phyloP scores from a whole-genome alignment of 1,140 invertebrate genomes.

The Lepidostoma basale region DNA sequence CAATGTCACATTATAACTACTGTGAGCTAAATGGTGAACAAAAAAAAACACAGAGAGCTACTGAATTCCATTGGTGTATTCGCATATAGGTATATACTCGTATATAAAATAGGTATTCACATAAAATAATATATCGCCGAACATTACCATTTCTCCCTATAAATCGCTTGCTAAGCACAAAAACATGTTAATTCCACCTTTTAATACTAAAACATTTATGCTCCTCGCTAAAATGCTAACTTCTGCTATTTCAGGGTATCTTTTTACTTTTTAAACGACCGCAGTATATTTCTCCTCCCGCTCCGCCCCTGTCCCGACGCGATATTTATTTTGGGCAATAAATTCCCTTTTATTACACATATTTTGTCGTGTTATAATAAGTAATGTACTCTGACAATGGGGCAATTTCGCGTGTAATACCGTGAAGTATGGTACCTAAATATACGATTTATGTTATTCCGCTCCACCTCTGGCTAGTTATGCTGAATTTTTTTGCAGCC shows the following conservation, averaged over 20 bases:
- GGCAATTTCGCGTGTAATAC: slow-evolving; percentile 61
- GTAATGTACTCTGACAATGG: slow-evolving; percentile 60
- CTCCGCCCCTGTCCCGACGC: slow-evolving; percentile 20
- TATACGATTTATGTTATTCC: slow-evolving; percentile 45
- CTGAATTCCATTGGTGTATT: too few species aligned
- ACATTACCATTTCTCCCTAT: slow-evolving; percentile 7
- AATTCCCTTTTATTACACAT: slow-evolving; percentile 64
- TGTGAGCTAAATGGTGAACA: too few species aligned
- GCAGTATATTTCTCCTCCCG: slow-evolving; percentile 20
- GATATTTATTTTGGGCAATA: slow-evolving; percentile 64
- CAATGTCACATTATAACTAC: too few species aligned
- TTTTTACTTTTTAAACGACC: slow-evolving; percentile 30
- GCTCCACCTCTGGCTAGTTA: slow-evolving; percentile 35
- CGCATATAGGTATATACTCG: too few species aligned
- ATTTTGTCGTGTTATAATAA: slow-evolving; percentile 65
- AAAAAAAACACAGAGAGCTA: too few species aligned
- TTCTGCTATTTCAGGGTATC: slow-evolving; percentile 24
- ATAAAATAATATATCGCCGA: too few species aligned
- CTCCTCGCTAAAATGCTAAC: slow-evolving; percentile 21
- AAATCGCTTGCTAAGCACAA: slow-evolving; percentile 6
- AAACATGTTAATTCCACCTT: slow-evolving; percentile 23
- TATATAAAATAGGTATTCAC: too few species aligned
- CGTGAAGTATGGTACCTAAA: slow-evolving; percentile 47
- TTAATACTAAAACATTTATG: slow-evolving; percentile 19
- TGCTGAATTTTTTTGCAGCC: slow-evolving; percentile 12